phyloP scores from a whole-genome alignment of 1,140 invertebrate genomes.

The Himalopsyche phryganea region DNA sequence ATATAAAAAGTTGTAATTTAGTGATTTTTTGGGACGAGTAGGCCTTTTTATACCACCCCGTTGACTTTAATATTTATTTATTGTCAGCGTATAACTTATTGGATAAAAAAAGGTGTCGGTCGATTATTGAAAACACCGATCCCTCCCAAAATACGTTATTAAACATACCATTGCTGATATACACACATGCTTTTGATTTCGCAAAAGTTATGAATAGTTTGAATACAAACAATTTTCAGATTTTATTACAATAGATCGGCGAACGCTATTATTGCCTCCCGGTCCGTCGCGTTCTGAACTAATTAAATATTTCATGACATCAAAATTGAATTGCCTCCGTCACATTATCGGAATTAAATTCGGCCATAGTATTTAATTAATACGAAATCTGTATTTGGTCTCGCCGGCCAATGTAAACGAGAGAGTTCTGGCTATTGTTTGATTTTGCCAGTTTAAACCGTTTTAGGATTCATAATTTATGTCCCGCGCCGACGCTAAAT shows the following conservation, averaged over 20 bases:
- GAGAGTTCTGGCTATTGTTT: constrained; percentile 21
- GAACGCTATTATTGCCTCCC: neutral
- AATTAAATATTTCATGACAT: constrained; percentile 25
- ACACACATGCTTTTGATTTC: constrained; percentile 11
- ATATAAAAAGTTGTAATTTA: too few relatives aligned
- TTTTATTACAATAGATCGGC: too few relatives aligned
- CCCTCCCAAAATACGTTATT: too few relatives aligned
- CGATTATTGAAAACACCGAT: too few relatives aligned
- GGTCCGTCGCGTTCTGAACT: constrained; percentile 11
- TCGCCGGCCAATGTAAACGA: constrained; percentile 8
- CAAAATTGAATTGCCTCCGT: constrained; percentile 20
- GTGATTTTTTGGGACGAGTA: too few relatives aligned
- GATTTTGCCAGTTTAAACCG: constrained; percentile 28
- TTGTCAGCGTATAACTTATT: too few relatives aligned
- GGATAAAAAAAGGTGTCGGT: too few relatives aligned
- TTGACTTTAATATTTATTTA: too few relatives aligned
- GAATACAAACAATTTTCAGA: too few relatives aligned
- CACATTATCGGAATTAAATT: constrained; percentile 30
- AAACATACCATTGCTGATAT: too few relatives aligned
- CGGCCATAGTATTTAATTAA: constrained; percentile 34
- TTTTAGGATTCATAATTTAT: constrained; percentile 35
- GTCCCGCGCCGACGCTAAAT: neutral
- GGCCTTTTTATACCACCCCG: too few relatives aligned
- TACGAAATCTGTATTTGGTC: constrained; percentile 19
- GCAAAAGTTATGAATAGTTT: constrained; percentile 11